Conservation (phyloP, 1,140 invertebrate species). For the Steinernema khuongi region DNA sequence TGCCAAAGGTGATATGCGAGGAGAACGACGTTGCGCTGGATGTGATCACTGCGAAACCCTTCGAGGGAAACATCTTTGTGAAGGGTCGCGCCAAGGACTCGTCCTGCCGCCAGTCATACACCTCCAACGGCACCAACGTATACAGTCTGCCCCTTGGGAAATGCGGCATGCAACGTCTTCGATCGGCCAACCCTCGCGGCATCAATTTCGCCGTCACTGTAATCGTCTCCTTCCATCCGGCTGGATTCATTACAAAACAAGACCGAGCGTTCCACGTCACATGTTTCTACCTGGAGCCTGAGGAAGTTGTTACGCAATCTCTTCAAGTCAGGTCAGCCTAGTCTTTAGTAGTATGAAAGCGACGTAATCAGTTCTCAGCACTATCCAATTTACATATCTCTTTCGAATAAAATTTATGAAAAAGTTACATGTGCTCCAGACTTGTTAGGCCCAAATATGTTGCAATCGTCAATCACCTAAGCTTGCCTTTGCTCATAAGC, state of each 20-base stretch:
- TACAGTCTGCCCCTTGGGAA: constrained; percentile 49
- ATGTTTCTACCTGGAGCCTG: constrained; percentile 57
- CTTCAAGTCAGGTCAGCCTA: constrained; percentile 50
- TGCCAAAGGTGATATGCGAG: constrained; percentile 52
- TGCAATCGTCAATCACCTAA: too few relatives aligned
- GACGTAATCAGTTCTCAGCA: not conserved
- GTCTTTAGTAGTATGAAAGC: not conserved
- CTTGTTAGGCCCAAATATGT: too few relatives aligned
- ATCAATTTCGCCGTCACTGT: constrained; percentile 54
- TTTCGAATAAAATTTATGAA: too few relatives aligned
- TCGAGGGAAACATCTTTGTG: constrained; percentile 49
- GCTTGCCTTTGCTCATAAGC: too few relatives aligned
- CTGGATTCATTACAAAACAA: constrained; percentile 56
- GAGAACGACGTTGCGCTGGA: constrained; percentile 53
- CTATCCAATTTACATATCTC: too few relatives aligned
- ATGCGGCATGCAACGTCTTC: constrained; percentile 55
- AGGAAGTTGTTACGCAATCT: constrained; percentile 53
- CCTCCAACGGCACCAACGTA: constrained; percentile 47
- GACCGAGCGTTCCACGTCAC: constrained; percentile 53
- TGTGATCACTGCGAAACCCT: constrained; percentile 53
- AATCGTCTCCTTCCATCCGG: constrained; percentile 54
- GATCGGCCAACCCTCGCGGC: constrained; percentile 55
- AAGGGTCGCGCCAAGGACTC: constrained; percentile 54
- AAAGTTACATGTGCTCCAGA: too few relatives aligned
- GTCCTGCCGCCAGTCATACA: constrained; percentile 50